phyloP scores from a whole-genome alignment of 64 coral and sea anemone genomes.

The Montipora sp. region DNA sequence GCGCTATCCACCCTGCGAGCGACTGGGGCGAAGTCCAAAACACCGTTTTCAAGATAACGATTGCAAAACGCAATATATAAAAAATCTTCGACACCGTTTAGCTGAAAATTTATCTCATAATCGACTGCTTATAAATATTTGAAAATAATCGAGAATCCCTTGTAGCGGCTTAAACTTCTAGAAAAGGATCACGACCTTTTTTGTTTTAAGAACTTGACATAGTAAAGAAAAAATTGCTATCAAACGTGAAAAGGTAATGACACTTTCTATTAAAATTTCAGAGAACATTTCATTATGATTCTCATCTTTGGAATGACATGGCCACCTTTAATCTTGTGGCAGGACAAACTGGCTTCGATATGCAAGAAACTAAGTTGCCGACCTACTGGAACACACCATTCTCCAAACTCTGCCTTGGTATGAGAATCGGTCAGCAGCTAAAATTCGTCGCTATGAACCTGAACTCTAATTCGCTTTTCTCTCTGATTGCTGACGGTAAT shows the following conservation, averaged over 20 bases:
- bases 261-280: not conserved
- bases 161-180: no score
- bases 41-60: no score
- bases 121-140: no score
- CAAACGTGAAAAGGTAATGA: not conserved
- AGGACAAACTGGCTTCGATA: slow-evolving; percentile 16
- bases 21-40: no score
- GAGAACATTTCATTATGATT: slow-evolving; percentile 39
- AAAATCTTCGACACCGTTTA: no score
- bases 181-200: no score
- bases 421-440: slow-evolving; percentile 18
- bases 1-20: no score
- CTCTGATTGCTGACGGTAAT: not conserved
- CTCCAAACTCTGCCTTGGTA: slow-evolving; percentile 20
- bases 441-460: not conserved
- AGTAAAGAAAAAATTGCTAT: not conserved
- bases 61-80: no score
- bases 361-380: slow-evolving; percentile 38
- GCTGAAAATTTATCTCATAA: no score
- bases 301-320: slow-evolving; percentile 15
- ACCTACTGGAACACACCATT: slow-evolving; percentile 56
- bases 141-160: no score
- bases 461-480: not conserved
- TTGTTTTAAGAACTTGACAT: no score
- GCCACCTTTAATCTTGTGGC: not conserved